phyloP scores from a whole-genome alignment of 2,113 vertebrate species.

The Pachyramphus minor region DNA sequence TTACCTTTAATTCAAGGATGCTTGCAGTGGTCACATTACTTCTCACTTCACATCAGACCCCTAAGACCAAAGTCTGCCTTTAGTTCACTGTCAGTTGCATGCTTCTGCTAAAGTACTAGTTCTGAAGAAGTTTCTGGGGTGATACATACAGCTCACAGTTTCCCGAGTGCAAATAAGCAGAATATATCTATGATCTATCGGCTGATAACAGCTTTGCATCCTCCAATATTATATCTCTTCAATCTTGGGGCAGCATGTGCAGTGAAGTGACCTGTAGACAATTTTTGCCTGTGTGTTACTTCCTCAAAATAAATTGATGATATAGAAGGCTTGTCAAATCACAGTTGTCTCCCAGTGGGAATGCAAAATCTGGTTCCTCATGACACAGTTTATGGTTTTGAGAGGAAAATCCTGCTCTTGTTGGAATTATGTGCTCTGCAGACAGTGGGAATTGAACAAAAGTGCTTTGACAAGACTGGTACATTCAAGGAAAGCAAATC shows the following conservation, averaged over 20 bases:
- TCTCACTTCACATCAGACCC: background rate
- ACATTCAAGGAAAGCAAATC: background rate
- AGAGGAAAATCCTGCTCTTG: background rate
- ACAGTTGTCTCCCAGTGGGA: background rate
- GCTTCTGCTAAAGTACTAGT: background rate
- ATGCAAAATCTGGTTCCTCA: background rate
- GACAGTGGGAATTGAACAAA: background rate
- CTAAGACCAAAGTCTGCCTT: background rate
- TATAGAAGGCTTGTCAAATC: background rate
- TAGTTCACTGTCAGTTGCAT: background rate
- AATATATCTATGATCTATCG: background rate
- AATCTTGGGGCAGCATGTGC: rapidly evolving
- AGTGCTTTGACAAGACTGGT: background rate
- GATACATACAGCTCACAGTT: background rate
- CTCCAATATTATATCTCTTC: background rate
- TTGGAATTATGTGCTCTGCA: background rate
- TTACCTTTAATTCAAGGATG: background rate
- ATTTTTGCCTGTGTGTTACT: background rate
- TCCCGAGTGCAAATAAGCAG: background rate
- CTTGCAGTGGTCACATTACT: background rate
- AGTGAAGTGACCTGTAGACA: background rate
- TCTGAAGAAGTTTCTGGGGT: background rate
- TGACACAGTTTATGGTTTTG: background rate
- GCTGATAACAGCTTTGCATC: background rate
- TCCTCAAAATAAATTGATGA: background rate